Base-by-base conservation (phyloP, 2,797 vertebrate genomes). In the Novumbra hubbsi region DNA sequence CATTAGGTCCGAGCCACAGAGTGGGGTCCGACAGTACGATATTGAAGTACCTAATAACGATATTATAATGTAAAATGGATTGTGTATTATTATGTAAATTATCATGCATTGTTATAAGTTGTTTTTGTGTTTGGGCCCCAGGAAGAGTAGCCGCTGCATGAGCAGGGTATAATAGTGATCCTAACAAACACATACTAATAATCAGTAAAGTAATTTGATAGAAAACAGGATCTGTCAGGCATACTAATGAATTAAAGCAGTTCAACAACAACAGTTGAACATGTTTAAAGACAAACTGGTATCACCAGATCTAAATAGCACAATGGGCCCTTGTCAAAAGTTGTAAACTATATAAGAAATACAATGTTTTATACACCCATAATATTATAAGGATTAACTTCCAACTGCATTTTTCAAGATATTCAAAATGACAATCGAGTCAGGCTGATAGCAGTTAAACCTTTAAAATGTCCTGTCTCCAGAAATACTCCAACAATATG, bases 401-500 rank as follows among this genome's bases (percentile, higher is more conserved):
- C 55, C 34, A n/a, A 14, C 48, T 65, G 70, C 2, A 57, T 57
- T 52, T 45, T 45, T 66, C 57, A 57, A 72, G 41, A 38, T 76
- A 64, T 76, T 80, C 73, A 65, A 19, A 15, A 34, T 74, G 76
- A 60, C 74, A 75, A 64, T 70, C 45, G 73, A 2, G 2, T 0
- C 60, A 57, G 75, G 71, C 41, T 73, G 80, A 75, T 67, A 67
- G 27, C 55, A 15, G 41, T 49, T 17, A 48, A 41, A 63, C 65
- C 72, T 57, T 65, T 64, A 64, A 78, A 67, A 65, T 66, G n/a
- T n/a, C 28, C 24, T 71, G 65, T 78, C 41, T 65, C 69, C 64
- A 27, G 16, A 70, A 71, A 76, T 64, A 49, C 68, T 71, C 50
- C 8, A 50, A 38, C 80, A 66, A 72, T 72, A 68, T 76, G 55